Conservation (phyloP, 2,888 invertebrate genomes). For the Cantharis rustica region DNA sequence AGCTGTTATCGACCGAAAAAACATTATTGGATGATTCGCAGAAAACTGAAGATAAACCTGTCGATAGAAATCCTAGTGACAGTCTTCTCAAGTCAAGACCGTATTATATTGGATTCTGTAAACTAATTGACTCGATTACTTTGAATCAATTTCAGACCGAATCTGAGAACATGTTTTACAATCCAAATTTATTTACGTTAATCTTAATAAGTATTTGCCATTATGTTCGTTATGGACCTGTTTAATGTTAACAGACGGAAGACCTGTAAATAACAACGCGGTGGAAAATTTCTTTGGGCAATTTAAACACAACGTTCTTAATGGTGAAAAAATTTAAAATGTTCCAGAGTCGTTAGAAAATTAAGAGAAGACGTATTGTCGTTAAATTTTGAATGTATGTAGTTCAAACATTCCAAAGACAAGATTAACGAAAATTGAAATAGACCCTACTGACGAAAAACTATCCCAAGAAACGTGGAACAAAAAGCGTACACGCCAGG, state of each 20-base stretch:
- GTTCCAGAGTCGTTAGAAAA: background rate
- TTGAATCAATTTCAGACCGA: too few relatives aligned
- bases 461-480: background rate
- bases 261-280: background rate
- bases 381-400: background rate
- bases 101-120: too few relatives aligned
- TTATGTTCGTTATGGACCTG: background rate
- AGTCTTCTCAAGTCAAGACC: too few relatives aligned
- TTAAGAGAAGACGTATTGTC: background rate
- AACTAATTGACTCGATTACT: too few relatives aligned
- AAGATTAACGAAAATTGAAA: background rate
- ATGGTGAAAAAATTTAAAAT: background rate
- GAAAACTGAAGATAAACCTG: too few relatives aligned
- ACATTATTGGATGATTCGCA: too few relatives aligned
- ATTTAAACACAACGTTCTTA: background rate
- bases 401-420: background rate
- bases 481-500: too few relatives aligned
- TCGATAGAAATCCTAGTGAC: too few relatives aligned
- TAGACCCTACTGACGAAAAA: background rate
- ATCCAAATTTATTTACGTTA: background rate
- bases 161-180: background rate
- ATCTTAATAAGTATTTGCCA: background rate
- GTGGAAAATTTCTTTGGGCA: background rate
- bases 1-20: too few relatives aligned
- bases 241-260: background rate